Percentiles rank a stretch among this genome's conserved stretches.
Evolutionary conservation across 2,888 invertebrate genomes (phyloP).

Genomic region (Entomobrya proxima): DNA sequence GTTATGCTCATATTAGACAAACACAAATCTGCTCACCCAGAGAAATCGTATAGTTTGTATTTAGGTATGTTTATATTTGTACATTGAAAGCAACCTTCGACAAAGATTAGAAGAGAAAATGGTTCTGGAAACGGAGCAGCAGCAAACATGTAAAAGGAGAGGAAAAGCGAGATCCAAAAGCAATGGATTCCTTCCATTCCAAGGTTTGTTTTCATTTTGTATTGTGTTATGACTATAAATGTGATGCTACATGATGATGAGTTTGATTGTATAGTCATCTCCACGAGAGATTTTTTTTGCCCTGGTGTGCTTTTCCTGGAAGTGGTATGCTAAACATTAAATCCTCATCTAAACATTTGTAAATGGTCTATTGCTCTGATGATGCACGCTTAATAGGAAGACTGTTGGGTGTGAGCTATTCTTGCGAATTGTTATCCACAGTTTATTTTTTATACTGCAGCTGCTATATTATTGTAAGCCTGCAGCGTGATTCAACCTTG

Average conservation of each 20-base stretch:
- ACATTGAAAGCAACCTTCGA: conserved; percentile 15
- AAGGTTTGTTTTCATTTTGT: not conserved
- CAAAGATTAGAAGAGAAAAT: conserved; percentile 38
- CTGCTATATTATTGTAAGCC: too few species aligned
- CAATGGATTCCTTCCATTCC: not conserved
- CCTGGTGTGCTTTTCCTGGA: conserved; percentile 11
- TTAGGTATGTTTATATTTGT: not conserved
- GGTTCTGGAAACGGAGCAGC: not conserved
- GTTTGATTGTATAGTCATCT: not conserved
- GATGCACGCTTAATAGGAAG: not conserved
- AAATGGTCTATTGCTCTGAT: not conserved
- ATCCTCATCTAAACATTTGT: conserved; percentile 51
- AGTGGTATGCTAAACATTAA: conserved; percentile 32
- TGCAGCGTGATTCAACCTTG: too few species aligned
- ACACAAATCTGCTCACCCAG: not conserved
- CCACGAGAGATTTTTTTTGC: not conserved
- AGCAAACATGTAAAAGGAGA: not conserved
- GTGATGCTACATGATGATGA: not conserved
- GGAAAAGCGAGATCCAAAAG: not conserved
- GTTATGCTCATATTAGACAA: not conserved
- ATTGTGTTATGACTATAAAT: not conserved
- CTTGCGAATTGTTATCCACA: not conserved
- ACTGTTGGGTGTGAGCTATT: not conserved
- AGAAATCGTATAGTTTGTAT: not conserved
- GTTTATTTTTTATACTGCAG: not conserved